Evolutionary conservation across 2,888 invertebrate species (phyloP).

Genomic region (Cerceris ruficornis): DNA sequence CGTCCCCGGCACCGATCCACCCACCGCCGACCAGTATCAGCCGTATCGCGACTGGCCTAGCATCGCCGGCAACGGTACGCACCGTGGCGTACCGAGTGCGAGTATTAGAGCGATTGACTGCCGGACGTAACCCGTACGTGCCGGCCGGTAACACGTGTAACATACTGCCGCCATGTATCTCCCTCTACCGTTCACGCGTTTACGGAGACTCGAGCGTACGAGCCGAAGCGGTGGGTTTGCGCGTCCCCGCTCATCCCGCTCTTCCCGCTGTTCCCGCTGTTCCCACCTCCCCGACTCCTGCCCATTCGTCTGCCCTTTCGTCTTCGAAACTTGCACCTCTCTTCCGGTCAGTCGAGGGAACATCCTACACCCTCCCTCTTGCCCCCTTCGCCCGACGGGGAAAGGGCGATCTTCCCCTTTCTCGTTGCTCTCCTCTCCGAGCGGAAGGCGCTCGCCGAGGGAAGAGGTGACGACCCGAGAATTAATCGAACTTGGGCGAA

Average conservation of each 20-base stretch:
- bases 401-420: neutral
- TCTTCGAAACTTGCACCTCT: no score
- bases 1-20: constrained; percentile 3
- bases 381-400: neutral
- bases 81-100: constrained; percentile 72
- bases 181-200: constrained; percentile 75
- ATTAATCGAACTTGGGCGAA: neutral
- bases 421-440: neutral
- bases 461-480: no score
- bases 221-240: constrained; percentile 63
- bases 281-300: no score
- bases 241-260: constrained; percentile 12
- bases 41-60: constrained; percentile 10
- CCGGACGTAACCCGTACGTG: constrained; percentile 81
- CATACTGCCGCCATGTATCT: constrained; percentile 81
- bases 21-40: neutral
- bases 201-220: constrained; percentile 70
- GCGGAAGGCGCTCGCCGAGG: no score
- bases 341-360: no score
- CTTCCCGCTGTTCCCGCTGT: neutral
- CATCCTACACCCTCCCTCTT: no score
- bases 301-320: no score
- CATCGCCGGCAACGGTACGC: constrained; percentile 40
- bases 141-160: constrained; percentile 81
- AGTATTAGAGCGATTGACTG: constrained; percentile 82